Evolutionary conservation across 2,888 invertebrate species (phyloP).

Genomic region (Abscondita cerata): DNA sequence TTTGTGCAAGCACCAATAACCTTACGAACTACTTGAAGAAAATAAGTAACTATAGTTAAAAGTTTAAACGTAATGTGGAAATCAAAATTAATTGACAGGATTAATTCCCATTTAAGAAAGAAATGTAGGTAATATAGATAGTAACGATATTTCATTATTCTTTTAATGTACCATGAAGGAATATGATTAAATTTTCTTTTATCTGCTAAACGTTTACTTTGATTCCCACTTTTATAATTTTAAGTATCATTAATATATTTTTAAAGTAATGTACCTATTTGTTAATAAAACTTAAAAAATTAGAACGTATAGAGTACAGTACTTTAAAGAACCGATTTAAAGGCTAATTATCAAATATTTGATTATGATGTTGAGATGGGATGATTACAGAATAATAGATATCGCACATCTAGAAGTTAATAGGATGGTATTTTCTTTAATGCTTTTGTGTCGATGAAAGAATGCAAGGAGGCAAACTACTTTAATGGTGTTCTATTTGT

Average conservation of each 20-base stretch:
- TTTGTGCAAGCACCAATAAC: slow-evolving; percentile 54
- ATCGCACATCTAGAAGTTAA: slow-evolving; percentile 26
- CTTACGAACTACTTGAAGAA: slow-evolving; percentile 35
- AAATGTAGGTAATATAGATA: slow-evolving; percentile 15
- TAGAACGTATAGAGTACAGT: slow-evolving; percentile 15
- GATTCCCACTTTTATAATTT: slow-evolving; percentile 36
- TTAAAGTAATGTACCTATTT: slow-evolving; percentile 25
- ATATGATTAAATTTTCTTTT: slow-evolving; percentile 30
- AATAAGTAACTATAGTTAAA: slow-evolving; percentile 34
- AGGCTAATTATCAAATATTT: slow-evolving; percentile 29
- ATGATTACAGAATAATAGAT: slow-evolving; percentile 28
- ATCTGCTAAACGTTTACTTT: slow-evolving; percentile 29
- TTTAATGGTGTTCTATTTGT: slow-evolving; percentile 3
- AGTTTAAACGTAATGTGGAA: slow-evolving; percentile 31
- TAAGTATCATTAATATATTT: slow-evolving; percentile 28
- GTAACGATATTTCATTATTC: slow-evolving; percentile 17
- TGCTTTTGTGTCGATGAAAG: slow-evolving; percentile 6
- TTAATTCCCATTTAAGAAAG: slow-evolving; percentile 23
- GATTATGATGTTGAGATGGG: slow-evolving; percentile 18
- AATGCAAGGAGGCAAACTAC: slow-evolving; percentile 11
- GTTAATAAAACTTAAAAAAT: slow-evolving; percentile 17
- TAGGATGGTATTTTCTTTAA: slow-evolving; percentile 9
- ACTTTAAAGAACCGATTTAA: slow-evolving; percentile 17
- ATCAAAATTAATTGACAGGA: slow-evolving; percentile 36
- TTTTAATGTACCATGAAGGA: slow-evolving; percentile 30